These are phyloP conservation scores for Brachypodius melanocephalos DNA, from an alignment of 2,113 vertebrate genomes.

Conservation along the genomic window DNA sequence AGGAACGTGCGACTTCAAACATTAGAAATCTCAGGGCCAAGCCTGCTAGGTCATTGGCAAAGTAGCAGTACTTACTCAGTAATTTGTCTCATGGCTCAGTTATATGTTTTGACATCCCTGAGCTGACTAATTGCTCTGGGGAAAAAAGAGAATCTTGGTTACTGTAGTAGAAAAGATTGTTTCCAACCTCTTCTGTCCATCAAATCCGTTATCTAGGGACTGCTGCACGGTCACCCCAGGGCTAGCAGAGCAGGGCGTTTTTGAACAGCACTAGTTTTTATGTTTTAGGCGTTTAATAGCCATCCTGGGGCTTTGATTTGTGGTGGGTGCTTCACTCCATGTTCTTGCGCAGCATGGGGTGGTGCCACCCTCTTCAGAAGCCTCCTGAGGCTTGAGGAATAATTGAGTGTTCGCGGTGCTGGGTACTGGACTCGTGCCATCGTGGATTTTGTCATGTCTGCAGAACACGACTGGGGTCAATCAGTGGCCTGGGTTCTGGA, in stretches of 20 bases:
- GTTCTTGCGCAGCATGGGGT: rapidly evolving
- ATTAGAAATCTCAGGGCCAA: not conserved
- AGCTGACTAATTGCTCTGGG: conserved; percentile 37
- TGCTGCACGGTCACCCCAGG: not conserved
- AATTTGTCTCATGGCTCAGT: not conserved
- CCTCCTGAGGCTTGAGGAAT: not conserved
- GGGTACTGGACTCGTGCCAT: rapidly evolving
- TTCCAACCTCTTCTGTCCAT: not conserved
- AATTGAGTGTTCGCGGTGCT: rapidly evolving
- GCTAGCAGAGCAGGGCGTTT: not conserved
- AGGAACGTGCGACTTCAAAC: not conserved
- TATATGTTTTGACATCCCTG: conserved; percentile 6
- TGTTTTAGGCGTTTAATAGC: not conserved
- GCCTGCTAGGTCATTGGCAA: not conserved
- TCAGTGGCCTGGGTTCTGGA: not conserved
- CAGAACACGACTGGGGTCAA: not conserved
- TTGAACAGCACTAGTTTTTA: not conserved
- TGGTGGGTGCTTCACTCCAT: not conserved
- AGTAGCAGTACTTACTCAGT: not conserved
- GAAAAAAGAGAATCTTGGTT: not conserved
- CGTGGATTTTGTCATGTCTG: not conserved
- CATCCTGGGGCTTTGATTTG: not conserved
- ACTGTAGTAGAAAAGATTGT: not conserved
- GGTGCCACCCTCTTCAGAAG: not conserved
- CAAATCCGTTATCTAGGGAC: not conserved